A percentile compares a stretch with the other conserved stretches of the same genome.
Evolutionary conservation across 2,797 vertebrate genomes (phyloP).

Genomic region (Tokudaia tokunoshimensis): DNA sequence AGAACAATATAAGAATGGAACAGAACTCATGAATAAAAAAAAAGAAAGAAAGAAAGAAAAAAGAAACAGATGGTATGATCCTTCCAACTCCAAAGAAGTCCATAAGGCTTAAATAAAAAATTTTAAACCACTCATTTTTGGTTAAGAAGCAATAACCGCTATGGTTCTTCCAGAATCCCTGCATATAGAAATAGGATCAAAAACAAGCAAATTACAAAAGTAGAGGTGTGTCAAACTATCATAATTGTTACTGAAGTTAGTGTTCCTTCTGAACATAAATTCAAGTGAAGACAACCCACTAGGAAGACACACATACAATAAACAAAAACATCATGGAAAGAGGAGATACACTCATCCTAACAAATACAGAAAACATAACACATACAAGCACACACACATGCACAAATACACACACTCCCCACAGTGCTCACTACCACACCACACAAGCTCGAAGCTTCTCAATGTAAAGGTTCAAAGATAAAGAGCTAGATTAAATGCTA

Average conservation of each 20-base stretch:
- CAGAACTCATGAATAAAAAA: neutral
- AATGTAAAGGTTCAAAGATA: neutral
- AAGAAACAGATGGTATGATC: slow-evolving; percentile 10
- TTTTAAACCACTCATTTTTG: slow-evolving; percentile 4
- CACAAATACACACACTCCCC: neutral
- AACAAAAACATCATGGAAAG: neutral
- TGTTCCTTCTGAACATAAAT: neutral
- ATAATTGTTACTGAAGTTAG: neutral
- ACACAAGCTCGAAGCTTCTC: neutral
- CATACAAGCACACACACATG: neutral
- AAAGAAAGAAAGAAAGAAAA: neutral
- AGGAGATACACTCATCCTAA: neutral
- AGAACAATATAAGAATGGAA: neutral
- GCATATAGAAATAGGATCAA: neutral
- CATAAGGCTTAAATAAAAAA: neutral
- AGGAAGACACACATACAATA: neutral
- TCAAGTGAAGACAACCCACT: neutral
- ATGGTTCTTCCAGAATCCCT: slow-evolving; percentile 15
- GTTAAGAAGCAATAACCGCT: neutral
- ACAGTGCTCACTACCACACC: neutral
- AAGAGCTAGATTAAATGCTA: neutral
- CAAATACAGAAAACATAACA: neutral
- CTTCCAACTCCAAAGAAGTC: slow-evolving; percentile 28
- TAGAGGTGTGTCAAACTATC: neutral
- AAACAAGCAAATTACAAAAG: neutral